phyloP scores from a whole-genome alignment of 2,888 invertebrate species.

The Koerneria pararmatus region DNA sequence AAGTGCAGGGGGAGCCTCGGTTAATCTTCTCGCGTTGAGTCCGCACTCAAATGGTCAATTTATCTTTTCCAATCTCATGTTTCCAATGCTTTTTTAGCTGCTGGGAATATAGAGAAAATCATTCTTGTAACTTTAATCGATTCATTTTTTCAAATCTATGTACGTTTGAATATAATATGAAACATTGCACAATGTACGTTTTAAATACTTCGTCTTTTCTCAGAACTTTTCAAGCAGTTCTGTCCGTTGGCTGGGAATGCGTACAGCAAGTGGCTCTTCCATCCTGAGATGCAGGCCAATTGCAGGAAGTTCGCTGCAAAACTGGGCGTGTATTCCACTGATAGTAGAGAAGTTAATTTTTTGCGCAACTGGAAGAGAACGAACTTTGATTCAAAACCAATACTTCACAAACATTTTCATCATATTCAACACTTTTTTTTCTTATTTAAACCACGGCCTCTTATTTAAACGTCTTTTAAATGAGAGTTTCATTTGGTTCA shows the following conservation, averaged over 20 bases:
- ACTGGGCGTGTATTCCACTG: constrained; percentile 5
- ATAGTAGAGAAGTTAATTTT: too few relatives aligned
- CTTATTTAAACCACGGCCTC: too few relatives aligned
- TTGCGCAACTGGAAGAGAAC: too few relatives aligned
- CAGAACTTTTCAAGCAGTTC: constrained; percentile 24
- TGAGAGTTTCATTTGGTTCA: too few relatives aligned
- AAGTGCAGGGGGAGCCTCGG: constrained; percentile 18
- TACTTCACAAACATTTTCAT: too few relatives aligned
- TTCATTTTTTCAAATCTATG: too few relatives aligned
- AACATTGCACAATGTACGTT: too few relatives aligned
- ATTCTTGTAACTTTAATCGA: neutral
- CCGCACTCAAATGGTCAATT: constrained; percentile 15
- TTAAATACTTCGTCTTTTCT: too few relatives aligned
- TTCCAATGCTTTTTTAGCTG: neutral
- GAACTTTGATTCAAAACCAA: too few relatives aligned
- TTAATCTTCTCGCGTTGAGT: constrained; percentile 18
- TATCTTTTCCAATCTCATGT: neutral
- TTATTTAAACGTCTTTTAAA: too few relatives aligned
- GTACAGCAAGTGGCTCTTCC: constrained; percentile 6
- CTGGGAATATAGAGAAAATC: neutral
- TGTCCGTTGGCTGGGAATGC: constrained; percentile 22
- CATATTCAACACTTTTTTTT: too few relatives aligned
- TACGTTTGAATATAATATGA: too few relatives aligned
- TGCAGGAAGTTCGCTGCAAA: constrained; percentile 10
- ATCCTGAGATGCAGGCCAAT: constrained; percentile 2